phyloP scores from a whole-genome alignment of 2,888 invertebrate genomes.

The Pseudolycoriella hygida region DNA sequence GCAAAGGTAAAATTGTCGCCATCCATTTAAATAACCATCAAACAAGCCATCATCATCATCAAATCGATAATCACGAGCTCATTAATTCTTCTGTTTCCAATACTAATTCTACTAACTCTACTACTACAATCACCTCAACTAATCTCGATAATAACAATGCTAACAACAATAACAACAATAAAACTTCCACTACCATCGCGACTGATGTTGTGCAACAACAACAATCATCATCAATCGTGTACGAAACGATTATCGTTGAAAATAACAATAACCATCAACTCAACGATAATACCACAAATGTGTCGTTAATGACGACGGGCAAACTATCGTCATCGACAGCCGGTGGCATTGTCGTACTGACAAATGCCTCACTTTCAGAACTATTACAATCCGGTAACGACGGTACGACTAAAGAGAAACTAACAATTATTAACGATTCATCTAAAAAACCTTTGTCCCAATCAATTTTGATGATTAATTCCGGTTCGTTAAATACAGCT shows the following conservation, averaged over 20 bases:
- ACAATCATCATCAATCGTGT: conserved; percentile 5
- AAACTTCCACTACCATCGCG: no score
- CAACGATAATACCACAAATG: conserved; percentile 1
- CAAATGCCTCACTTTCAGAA: conserved; percentile 7
- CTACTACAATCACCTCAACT: conserved; percentile 4
- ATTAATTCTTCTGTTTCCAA: neutral
- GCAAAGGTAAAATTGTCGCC: conserved; percentile 8
- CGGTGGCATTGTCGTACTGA: conserved; percentile 2
- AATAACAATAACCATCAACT: conserved; percentile 7
- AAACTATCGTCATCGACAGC: neutral
- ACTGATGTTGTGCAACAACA: neutral
- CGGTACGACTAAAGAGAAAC: conserved; percentile 6
- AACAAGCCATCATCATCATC: conserved; percentile 4
- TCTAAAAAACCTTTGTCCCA: conserved; percentile 1
- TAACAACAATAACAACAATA: conserved; percentile 5
- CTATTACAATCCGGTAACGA: neutral
- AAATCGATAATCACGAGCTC: conserved; percentile 4
- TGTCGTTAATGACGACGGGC: neutral
- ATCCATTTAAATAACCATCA: conserved; percentile 6
- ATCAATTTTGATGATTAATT: conserved; percentile 15
- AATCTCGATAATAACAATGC: conserved; percentile 1
- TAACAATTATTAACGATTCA: conserved; percentile 4
- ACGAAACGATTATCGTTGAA: conserved; percentile 5
- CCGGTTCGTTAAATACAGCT: conserved; percentile 10
- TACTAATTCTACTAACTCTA: conserved; percentile 5